These are phyloP conservation scores for Camponotus pennsylvanicus DNA, from an alignment of 1,140 invertebrate species.

Conservation along the genomic window DNA sequence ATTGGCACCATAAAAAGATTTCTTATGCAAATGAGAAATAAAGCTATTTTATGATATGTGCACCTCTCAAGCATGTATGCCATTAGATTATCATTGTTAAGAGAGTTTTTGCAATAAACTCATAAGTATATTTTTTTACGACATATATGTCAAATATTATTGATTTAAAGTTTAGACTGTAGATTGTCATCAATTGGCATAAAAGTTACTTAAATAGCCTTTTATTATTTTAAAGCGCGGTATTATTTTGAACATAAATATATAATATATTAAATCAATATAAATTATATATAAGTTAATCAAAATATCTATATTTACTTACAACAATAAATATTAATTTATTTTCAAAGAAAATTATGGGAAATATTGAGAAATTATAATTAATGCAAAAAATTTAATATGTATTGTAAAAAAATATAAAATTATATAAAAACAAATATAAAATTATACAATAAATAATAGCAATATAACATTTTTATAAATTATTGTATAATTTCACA, in stretches of 20 bases:
- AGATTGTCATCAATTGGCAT: not conserved
- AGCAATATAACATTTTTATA: too few species aligned
- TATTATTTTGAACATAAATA: not conserved
- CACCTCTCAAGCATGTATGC: conserved; percentile 32
- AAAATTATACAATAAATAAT: too few species aligned
- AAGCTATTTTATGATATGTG: conserved; percentile 47
- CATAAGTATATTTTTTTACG: not conserved
- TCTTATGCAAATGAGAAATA: conserved; percentile 55
- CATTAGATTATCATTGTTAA: conserved; percentile 25
- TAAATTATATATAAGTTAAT: not conserved
- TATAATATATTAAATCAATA: too few species aligned
- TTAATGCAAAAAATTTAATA: too few species aligned
- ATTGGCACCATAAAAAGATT: not conserved
- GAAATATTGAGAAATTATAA: conserved; percentile 14
- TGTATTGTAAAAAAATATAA: too few species aligned
- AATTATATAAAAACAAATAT: too few species aligned
- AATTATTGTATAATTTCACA: too few species aligned
- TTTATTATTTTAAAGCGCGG: too few species aligned
- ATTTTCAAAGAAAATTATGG: not conserved
- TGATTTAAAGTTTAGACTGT: conserved; percentile 8
- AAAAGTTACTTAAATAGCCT: not conserved
- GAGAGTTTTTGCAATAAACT: conserved; percentile 18
- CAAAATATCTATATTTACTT: not conserved
- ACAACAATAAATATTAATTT: too few species aligned
- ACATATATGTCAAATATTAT: not conserved